A percentile compares a stretch with the other conserved stretches of the same genome.
phyloP scores from a whole-genome alignment of 2,888 invertebrate genomes.

The Thereva nobilitata region DNA sequence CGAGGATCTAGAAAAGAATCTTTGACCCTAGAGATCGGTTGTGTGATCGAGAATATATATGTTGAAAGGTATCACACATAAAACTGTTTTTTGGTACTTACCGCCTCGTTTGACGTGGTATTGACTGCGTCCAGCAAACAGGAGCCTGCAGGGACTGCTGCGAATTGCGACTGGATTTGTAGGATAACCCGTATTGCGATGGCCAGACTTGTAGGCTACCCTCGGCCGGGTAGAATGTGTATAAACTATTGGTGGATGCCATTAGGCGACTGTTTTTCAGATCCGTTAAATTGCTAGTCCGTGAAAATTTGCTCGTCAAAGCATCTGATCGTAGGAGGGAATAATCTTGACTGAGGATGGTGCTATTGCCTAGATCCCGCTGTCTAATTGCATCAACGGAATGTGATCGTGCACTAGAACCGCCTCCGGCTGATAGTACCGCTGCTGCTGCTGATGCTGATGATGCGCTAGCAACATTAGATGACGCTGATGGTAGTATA shows the following conservation, averaged over 20 bases:
- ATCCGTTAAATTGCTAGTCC: conserved; percentile 44
- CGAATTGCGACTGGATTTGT: conserved; percentile 55
- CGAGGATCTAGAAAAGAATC: too few relatives aligned
- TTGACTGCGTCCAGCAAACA: conserved; percentile 59
- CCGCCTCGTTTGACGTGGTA: conserved; percentile 59
- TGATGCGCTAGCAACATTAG: conserved; percentile 37
- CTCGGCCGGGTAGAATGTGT: conserved; percentile 58
- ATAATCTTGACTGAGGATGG: conserved; percentile 48
- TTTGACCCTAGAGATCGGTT: neutral
- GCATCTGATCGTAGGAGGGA: conserved; percentile 33
- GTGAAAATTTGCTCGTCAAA: conserved; percentile 37
- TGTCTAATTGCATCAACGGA: conserved; percentile 57
- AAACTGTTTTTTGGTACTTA: conserved; percentile 46
- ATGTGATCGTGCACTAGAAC: conserved; percentile 50
- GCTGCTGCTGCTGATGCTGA: conserved; percentile 45
- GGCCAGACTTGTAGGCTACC: conserved; percentile 58
- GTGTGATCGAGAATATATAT: neutral
- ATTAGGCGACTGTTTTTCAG: conserved; percentile 47
- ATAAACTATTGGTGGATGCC: conserved; percentile 56
- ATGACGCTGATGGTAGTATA: conserved; percentile 11
- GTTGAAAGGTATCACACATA: neutral
- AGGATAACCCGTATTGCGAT: conserved; percentile 56
- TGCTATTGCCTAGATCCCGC: conserved; percentile 47
- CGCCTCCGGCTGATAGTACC: conserved; percentile 27
- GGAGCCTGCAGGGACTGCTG: conserved; percentile 57